Base-by-base conservation (phyloP, 2,888 invertebrate genomes). In the Synergus itoensis region DNA sequence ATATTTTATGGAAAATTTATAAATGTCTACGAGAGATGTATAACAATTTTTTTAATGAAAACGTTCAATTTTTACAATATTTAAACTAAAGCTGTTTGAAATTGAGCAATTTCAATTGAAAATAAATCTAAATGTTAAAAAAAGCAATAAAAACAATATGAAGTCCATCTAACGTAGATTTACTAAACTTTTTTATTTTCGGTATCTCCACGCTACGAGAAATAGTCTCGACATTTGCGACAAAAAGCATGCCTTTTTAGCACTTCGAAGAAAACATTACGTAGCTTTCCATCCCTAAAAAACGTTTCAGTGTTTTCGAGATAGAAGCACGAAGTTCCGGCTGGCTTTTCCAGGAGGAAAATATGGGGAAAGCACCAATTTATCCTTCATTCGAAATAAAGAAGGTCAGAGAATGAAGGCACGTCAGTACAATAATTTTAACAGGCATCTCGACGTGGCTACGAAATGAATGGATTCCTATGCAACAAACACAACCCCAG, bases 331-430 rank as follows among this genome's bases (percentile, higher is more conserved):
- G 73, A 48, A 77, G 85, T 86, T 88, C 85, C 83, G 85, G 84
- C 63, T 85, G 84, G 85, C 83, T 86, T 88, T 87, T 84, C 81
- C 80, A 80, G 79, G 79, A 82, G 79, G 79, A 82, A 83, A 84
- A 85, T 86, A 84, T 78, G 76, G 63, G 82, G 79, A 82, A 81
- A 82, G 84, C 85, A 84, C 84, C 85, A 87, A 88, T 88, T 88
- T 86, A 86, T 88, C 82, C 85, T 85, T 60, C 63, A 73, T 81
- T 82, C 48, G 79, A 80, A 81, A 82, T 79, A 67, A 76, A 80
- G 62, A 77, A 79, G 62, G 57, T 76, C 57, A 63, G 53, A 60
- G 12, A 76, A 79, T 73, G 76, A 79, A 79, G 79, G 79, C 78
- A 79, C 80, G 79, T 64, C 69, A 69, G 79, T 80, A 79, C 78